Evolutionary conservation across 1,140 invertebrate species (phyloP).

Genomic region (Notospermus geniculatus): DNA sequence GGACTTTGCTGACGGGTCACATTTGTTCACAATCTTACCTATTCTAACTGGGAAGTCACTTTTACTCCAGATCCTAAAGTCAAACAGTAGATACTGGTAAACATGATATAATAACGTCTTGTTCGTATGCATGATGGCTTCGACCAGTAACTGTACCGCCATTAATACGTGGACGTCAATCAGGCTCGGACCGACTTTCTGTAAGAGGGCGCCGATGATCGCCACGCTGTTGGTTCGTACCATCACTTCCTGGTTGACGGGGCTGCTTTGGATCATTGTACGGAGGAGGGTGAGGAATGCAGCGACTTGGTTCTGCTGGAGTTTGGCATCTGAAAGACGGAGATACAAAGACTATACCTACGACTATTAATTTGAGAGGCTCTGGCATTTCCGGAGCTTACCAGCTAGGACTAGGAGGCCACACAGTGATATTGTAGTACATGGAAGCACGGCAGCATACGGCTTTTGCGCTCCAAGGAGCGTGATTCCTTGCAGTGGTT

Average conservation of each 20-base stretch:
- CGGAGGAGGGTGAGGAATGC: slow-evolving; percentile 63
- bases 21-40: slow-evolving; percentile 53
- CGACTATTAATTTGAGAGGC: no score
- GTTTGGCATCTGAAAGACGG: slow-evolving; percentile 59
- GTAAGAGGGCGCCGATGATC: slow-evolving; percentile 62
- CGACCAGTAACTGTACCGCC: slow-evolving; percentile 63
- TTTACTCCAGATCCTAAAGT: slow-evolving; percentile 67
- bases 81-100: slow-evolving; percentile 65
- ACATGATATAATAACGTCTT: slow-evolving; percentile 59
- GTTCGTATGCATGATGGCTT: slow-evolving; percentile 55
- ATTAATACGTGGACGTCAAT: slow-evolving; percentile 66
- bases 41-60: slow-evolving; percentile 65
- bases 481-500: no score
- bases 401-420: no score
- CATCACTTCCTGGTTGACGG: slow-evolving; percentile 64
- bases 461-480: no score
- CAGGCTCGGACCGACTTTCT: slow-evolving; percentile 59
- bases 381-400: no score
- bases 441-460: no score
- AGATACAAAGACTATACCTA: neutral
- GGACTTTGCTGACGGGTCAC: no score
- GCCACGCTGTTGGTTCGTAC: slow-evolving; percentile 61
- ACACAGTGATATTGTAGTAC: no score
- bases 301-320: slow-evolving; percentile 65
- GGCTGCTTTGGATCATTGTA: slow-evolving; percentile 61